Evolutionary conservation across 2,797 vertebrate genomes (phyloP).

Genomic region (Intellagama lesueurii): DNA sequence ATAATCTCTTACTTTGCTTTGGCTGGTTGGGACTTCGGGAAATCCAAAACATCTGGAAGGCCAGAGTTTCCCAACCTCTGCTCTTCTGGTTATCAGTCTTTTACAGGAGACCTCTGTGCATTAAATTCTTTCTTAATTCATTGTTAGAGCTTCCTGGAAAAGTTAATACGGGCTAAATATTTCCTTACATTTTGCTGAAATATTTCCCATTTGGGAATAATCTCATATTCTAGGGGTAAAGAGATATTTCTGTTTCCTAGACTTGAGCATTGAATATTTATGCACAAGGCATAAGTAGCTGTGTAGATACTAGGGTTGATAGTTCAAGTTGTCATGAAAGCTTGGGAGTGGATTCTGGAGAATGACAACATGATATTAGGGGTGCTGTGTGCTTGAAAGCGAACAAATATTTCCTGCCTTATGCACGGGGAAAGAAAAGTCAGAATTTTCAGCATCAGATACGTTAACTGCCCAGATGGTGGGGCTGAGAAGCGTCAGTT

Average conservation of each 20-base stretch:
- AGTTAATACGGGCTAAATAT: not conserved
- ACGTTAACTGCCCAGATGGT: constrained; percentile 41
- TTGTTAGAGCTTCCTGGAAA: not conserved
- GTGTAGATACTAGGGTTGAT: not conserved
- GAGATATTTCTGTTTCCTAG: not conserved
- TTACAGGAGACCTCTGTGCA: not conserved
- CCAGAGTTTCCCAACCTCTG: not conserved
- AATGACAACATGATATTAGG: not conserved
- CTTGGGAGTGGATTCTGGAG: not conserved
- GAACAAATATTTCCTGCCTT: constrained; percentile 10
- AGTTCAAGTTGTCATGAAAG: constrained; percentile 28
- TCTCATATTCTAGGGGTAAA: not conserved
- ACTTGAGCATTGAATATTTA: not conserved
- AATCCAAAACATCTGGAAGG: not conserved
- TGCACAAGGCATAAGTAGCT: not conserved
- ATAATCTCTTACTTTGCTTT: not conserved
- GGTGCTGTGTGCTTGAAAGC: constrained; percentile 30
- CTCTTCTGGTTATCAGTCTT: not conserved
- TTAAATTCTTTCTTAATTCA: not conserved
- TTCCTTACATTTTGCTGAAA: not conserved
- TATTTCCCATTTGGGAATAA: not conserved
- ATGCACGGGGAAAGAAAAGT: constrained; percentile 24
- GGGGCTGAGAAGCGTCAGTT: constrained; percentile 37
- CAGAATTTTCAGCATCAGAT: not conserved
- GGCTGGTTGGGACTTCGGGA: not conserved